Evolutionary conservation across 2,888 invertebrate genomes (phyloP).

Genomic region (Drosophila meridiana): DNA sequence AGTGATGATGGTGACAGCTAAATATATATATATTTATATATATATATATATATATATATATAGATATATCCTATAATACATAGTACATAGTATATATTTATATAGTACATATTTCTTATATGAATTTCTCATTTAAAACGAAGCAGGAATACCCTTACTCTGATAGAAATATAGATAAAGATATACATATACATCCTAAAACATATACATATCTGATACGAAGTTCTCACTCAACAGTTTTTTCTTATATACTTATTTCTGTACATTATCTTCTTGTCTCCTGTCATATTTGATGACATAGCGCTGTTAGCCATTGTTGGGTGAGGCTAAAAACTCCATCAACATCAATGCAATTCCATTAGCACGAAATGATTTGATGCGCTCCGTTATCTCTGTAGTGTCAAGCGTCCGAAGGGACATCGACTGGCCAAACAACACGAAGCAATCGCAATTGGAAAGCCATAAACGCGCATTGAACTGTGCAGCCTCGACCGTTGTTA

Average conservation of each 20-base stretch:
- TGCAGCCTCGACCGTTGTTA: constrained; percentile 9
- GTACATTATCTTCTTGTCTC: neutral
- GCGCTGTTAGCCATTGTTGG: constrained; percentile 2
- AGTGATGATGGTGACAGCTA: no score
- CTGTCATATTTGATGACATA: constrained; percentile 1
- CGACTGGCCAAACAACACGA: constrained; percentile 48
- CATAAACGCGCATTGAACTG: constrained; percentile 61
- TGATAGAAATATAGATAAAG: no score
- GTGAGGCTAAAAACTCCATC: constrained; percentile 65
- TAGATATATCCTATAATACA: no score
- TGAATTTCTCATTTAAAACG: no score
- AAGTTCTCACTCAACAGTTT: neutral
- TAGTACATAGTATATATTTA: no score
- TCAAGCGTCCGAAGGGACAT: constrained; percentile 42
- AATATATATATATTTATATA: neutral
- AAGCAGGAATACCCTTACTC: no score
- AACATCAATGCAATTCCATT: constrained; percentile 80
- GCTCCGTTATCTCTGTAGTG: constrained; percentile 49
- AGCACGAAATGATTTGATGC: constrained; percentile 80
- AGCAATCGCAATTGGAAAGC: constrained; percentile 67
- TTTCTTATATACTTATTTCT: neutral
- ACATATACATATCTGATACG: neutral
- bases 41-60: neutral
- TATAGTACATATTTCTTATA: no score
- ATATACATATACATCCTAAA: no score